Evolutionary conservation across 2,113 vertebrate species (phyloP).

Genomic region (Syngnathus typhle): DNA sequence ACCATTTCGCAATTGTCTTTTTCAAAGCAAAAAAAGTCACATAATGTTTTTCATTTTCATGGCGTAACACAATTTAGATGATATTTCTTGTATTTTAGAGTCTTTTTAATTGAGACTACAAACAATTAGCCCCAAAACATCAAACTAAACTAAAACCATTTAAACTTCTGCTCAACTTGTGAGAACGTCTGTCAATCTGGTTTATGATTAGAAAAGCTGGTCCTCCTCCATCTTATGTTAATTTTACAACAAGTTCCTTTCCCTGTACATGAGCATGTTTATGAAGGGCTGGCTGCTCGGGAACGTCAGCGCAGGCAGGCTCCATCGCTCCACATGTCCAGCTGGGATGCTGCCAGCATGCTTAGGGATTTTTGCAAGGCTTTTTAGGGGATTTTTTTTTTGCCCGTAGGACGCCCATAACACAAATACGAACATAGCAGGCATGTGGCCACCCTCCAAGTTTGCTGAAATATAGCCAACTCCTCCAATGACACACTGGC

Average conservation of each 20-base stretch:
- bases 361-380: conserved; percentile 51
- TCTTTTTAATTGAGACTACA: neutral
- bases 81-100: too few relatives aligned
- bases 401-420: conserved; percentile 34
- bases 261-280: conserved; percentile 25
- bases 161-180: neutral
- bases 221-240: neutral
- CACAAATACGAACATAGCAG: conserved; percentile 35
- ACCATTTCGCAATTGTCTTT: neutral
- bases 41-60: too few relatives aligned
- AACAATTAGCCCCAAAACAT: neutral
- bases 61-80: too few relatives aligned
- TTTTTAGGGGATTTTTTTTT: conserved; percentile 55
- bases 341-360: conserved; percentile 40
- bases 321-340: conserved; percentile 41
- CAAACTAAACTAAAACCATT: neutral
- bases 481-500: conserved; percentile 9
- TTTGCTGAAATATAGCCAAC: conserved; percentile 16
- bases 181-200: neutral
- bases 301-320: conserved; percentile 38
- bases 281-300: conserved; percentile 17
- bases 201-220: neutral
- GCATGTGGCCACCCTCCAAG: conserved; percentile 31
- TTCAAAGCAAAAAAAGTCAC: neutral
- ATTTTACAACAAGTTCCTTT: conserved; percentile 9